These are phyloP conservation scores for Mnemiopsis leidyi DNA, from an alignment of 37 sponge, comb jelly and placozoan species.

Conservation along the genomic window DNA sequence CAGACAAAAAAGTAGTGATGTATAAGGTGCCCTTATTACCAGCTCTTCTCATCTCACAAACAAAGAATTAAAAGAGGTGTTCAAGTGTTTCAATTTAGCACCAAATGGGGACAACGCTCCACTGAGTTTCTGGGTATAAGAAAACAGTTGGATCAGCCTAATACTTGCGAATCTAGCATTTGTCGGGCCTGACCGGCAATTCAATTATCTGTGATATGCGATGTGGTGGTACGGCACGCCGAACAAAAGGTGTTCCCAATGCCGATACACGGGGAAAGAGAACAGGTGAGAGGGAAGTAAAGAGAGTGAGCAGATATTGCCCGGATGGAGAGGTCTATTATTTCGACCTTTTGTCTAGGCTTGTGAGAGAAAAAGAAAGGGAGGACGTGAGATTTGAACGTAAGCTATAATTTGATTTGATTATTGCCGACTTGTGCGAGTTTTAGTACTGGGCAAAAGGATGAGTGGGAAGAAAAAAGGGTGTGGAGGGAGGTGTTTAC, in stretches of 20 bases:
- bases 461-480: not conserved
- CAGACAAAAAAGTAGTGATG: not conserved
- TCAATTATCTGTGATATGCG: not conserved
- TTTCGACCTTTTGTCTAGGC: no score
- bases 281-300: not conserved
- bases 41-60: not conserved
- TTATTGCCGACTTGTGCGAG: not conserved
- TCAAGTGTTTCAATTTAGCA: not conserved
- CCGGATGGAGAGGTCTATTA: not conserved
- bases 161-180: not conserved
- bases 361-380: no score
- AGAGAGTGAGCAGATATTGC: not conserved
- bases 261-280: not conserved
- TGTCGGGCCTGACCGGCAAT: not conserved
- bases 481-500: not conserved
- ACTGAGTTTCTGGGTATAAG: not conserved
- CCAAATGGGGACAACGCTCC: not conserved
- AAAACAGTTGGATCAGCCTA: not conserved
- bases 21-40: no score
- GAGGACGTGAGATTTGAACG: not conserved
- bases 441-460: not conserved
- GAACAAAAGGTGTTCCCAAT: not conserved
- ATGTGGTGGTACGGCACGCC: not conserved
- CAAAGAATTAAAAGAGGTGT: not conserved
- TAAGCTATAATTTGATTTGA: not conserved